Percentiles rank a stretch among this genome's conserved stretches.
These are phyloP conservation scores for Brienomyrus brachyistius DNA, from an alignment of 2,113 vertebrate genomes.

Conservation along the genomic window DNA sequence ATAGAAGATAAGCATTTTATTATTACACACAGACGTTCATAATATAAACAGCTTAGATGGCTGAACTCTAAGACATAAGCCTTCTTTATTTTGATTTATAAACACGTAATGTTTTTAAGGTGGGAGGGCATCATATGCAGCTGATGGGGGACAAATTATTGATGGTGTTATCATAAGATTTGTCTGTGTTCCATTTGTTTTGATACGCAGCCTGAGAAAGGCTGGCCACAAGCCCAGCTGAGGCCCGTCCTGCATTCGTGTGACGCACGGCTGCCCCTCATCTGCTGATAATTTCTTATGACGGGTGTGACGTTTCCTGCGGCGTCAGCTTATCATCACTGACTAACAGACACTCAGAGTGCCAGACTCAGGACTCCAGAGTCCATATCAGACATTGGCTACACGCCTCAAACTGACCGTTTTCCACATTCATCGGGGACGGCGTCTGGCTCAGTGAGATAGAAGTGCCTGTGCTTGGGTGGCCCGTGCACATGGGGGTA, in stretches of 20 bases:
- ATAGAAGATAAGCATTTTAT: not conserved
- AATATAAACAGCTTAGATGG: not conserved
- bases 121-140: not conserved
- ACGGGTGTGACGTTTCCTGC: not conserved
- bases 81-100: not conserved
- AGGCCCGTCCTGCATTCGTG: not conserved
- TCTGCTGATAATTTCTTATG: not conserved
- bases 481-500: not conserved
- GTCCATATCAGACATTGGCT: not conserved
- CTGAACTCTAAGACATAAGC: not conserved
- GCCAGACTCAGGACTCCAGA: not conserved
- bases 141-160: not conserved
- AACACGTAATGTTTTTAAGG: not conserved
- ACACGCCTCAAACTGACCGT: not conserved
- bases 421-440: not conserved
- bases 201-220: not conserved
- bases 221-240: not conserved
- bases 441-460: not conserved
- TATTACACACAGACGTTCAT: not conserved
- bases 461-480: not conserved
- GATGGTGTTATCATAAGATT: not conserved
- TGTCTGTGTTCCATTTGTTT: not conserved
- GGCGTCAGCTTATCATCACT: not conserved
- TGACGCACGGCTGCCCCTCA: not conserved
- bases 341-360: not conserved